phyloP scores from a whole-genome alignment of 2,888 invertebrate species.

The Oegoconia quadripuncta region DNA sequence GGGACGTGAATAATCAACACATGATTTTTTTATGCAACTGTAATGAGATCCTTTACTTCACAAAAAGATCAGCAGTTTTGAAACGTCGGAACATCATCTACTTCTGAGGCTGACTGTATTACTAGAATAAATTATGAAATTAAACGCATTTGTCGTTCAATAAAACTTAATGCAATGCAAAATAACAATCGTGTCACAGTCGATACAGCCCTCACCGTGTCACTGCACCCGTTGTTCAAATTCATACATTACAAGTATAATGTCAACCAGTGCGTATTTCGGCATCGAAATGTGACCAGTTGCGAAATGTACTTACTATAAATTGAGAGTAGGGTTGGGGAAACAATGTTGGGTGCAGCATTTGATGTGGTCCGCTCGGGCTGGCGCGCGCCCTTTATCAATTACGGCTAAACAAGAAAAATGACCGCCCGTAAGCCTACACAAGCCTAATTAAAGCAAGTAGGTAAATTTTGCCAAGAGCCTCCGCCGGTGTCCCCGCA shows the following conservation, averaged over 20 bases:
- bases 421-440: slow-evolving; percentile 68
- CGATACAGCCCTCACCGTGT: too few relatives aligned
- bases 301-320: slow-evolving; percentile 13
- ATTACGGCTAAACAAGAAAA: slow-evolving; percentile 77
- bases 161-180: too few relatives aligned
- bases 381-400: slow-evolving; percentile 63
- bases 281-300: slow-evolving; percentile 1
- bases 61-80: too few relatives aligned
- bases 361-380: slow-evolving; percentile 43
- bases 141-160: too few relatives aligned
- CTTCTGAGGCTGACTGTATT: too few relatives aligned
- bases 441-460: slow-evolving; percentile 73
- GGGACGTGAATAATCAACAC: too few relatives aligned
- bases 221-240: background rate
- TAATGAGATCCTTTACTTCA: too few relatives aligned
- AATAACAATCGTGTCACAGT: too few relatives aligned
- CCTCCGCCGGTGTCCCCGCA: slow-evolving; percentile 39
- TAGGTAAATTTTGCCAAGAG: slow-evolving; percentile 65
- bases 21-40: too few relatives aligned
- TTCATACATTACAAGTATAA: background rate
- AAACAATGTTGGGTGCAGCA: slow-evolving; percentile 36
- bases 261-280: background rate
- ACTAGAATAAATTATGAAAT: too few relatives aligned
- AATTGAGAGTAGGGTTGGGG: slow-evolving; percentile 11
- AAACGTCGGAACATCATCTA: too few relatives aligned